These are phyloP conservation scores for Agrypnia vestita DNA, from an alignment of 1,140 invertebrate species.

Conservation along the genomic window DNA sequence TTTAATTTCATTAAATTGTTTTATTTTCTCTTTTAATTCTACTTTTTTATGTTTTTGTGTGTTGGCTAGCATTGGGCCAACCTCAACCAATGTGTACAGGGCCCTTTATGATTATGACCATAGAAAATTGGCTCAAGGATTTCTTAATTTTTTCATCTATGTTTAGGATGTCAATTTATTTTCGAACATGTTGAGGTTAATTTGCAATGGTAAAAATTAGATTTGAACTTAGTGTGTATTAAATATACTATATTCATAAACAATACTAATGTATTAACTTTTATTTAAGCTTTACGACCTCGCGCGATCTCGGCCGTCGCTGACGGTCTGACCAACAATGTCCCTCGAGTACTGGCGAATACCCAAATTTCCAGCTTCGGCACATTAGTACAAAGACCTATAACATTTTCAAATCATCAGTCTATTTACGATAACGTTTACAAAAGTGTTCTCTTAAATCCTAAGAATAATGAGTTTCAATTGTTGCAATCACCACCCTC, in stretches of 20 bases:
- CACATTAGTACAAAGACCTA: conserved; percentile 28
- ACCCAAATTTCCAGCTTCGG: conserved; percentile 3
- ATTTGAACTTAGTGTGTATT: background rate
- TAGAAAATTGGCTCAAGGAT: too few species aligned
- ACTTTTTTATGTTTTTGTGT: too few species aligned
- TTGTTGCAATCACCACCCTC: conserved; percentile 51
- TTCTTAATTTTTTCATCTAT: background rate
- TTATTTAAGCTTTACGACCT: conserved; percentile 33
- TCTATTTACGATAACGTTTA: background rate
- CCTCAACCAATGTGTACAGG: too few species aligned
- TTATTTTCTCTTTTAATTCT: too few species aligned
- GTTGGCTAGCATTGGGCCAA: too few species aligned
- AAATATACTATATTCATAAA: background rate
- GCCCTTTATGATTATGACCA: too few species aligned
- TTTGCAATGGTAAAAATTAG: conserved; percentile 36
- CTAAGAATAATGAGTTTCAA: conserved; percentile 25
- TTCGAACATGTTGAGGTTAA: conserved; percentile 45
- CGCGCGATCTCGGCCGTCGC: conserved; percentile 7
- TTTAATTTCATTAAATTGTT: too few species aligned
- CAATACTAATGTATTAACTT: conserved; percentile 7
- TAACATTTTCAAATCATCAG: background rate
- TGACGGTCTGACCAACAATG: conserved; percentile 10
- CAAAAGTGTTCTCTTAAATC: conserved; percentile 34
- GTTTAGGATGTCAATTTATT: background rate
- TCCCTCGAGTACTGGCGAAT: conserved; percentile 4